Evolutionary conservation across 2,888 invertebrate genomes (phyloP), one percentile per base, ranked within the genome.

Genomic region (Ceratothoa steindachneri): DNA sequence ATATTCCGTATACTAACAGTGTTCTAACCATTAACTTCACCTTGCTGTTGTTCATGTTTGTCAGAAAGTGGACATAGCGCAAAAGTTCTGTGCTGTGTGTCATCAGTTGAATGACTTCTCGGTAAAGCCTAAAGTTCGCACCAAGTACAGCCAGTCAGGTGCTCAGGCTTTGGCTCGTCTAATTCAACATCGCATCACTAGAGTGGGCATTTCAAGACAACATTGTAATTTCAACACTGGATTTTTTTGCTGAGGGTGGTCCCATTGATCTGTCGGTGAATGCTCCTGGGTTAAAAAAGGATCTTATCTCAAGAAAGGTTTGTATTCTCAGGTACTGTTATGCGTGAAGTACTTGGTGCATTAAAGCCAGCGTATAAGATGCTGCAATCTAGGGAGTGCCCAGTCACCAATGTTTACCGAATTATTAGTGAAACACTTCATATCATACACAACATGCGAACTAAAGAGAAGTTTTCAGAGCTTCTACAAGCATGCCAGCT

Each of bases 1-100:
- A 60, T 5, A 60, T 60, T n/a, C 24, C 60, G 5, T 60, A 60
- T 60, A 60, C n/a, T 22, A 5, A n/a, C n/a, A 60, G 9, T 22
- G 60, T 60, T 60, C n/a, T 19, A 60, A 60, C 24, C 60, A 60
- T 24, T 19, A 60, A n/a, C n/a, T 60, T 5, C 60, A 60, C n/a
- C n/a, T 60, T 9, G 60, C n/a, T 60, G 60, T 60, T 5, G 60
- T 60, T 24, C 60, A 60, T 19, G 9, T 60, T 60, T 60, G 60
- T 60, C 9, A 60, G 15, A 5, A 41, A 15, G 7, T 41, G 41
- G 15, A 5, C 5, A 41, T 9, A 24, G 24, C 9, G 60, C 5
- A n/a, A 7, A 9, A 60, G 60, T 60, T 60, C 24, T 60, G 5
- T 60, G 60, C 5, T 60, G 5, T 41, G 15, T 41, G 41, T 15